phyloP scores from a whole-genome alignment of 2,797 vertebrate genomes.

The Avahi laniger region DNA sequence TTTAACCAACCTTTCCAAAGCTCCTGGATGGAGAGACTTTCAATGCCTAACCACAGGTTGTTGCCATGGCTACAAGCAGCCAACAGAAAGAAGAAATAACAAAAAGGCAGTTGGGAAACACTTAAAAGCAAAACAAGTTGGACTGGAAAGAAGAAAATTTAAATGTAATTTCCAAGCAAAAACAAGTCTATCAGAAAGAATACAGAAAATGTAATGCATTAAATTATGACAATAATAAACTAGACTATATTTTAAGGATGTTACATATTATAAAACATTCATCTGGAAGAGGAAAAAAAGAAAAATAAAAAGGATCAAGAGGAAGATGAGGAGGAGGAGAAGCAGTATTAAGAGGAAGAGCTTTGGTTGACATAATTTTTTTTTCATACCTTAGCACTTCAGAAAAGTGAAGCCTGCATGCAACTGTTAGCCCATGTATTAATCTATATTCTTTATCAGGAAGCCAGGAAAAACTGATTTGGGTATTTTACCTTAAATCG shows the following conservation, averaged over 20 bases:
- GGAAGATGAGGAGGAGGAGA: background rate
- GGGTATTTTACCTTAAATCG: slow-evolving; percentile 68
- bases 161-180: background rate
- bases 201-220: background rate
- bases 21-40: slow-evolving; percentile 77
- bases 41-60: slow-evolving; percentile 72
- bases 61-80: slow-evolving; percentile 77
- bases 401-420: slow-evolving; percentile 66
- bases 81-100: background rate
- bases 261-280: slow-evolving; percentile 7
- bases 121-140: slow-evolving; percentile 64
- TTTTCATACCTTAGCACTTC: slow-evolving; percentile 66
- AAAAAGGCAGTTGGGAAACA: slow-evolving; percentile 67
- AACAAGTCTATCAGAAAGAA: background rate
- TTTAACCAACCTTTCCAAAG: slow-evolving; percentile 76
- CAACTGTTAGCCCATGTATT: slow-evolving; percentile 50
- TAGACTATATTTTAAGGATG: background rate
- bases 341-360: background rate
- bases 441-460: slow-evolving; percentile 68
- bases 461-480: slow-evolving; percentile 69
- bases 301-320: background rate
- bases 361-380: background rate
- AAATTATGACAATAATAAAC: slow-evolving; percentile 1
- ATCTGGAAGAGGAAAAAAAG: slow-evolving; percentile 61
- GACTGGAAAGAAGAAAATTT: background rate